Percentiles rank a stretch among this genome's conserved stretches.
These are phyloP conservation scores for Idris sp. DNA, from an alignment of 1,140 invertebrate genomes.

Conservation along the genomic window DNA sequence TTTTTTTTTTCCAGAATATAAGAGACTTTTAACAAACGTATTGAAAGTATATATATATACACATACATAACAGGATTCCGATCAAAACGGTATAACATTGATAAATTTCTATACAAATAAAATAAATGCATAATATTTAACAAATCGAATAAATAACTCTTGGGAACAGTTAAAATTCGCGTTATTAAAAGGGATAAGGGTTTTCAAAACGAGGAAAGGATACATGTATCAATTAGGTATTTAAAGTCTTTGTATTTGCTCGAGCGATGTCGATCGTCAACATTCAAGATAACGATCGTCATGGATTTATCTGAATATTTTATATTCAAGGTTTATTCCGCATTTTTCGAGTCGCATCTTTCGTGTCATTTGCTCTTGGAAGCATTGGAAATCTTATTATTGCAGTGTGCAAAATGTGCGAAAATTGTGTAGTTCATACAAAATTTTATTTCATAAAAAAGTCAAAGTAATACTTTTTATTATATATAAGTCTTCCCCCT, in stretches of 20 bases:
- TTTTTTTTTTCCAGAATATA: conserved; percentile 21
- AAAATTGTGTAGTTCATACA: conserved; percentile 54
- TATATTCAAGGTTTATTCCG: conserved; percentile 25
- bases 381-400: conserved; percentile 60
- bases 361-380: conserved; percentile 52
- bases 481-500: conserved; percentile 48
- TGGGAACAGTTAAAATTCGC: conserved; percentile 17
- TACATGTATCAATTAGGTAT: conserved; percentile 21
- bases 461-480: conserved; percentile 55
- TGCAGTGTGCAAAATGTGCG: conserved; percentile 59
- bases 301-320: conserved; percentile 45
- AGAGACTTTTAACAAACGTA: conserved; percentile 32
- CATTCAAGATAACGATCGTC: conserved; percentile 36
- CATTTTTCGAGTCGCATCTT: conserved; percentile 27
- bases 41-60: conserved; percentile 38
- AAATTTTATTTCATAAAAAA: conserved; percentile 53
- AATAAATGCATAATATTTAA: conserved; percentile 24
- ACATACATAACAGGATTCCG: conserved; percentile 36
- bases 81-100: conserved; percentile 33
- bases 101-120: conserved; percentile 45
- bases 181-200: conserved; percentile 9
- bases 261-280: conserved; percentile 22
- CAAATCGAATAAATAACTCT: conserved; percentile 26
- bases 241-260: conserved; percentile 44
- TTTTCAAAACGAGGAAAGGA: conserved; percentile 54